Percentiles rank a stretch among this genome's conserved stretches.
These are phyloP conservation scores for Netelia inedita DNA, from an alignment of 2,888 invertebrate genomes.

Conservation along the genomic window DNA sequence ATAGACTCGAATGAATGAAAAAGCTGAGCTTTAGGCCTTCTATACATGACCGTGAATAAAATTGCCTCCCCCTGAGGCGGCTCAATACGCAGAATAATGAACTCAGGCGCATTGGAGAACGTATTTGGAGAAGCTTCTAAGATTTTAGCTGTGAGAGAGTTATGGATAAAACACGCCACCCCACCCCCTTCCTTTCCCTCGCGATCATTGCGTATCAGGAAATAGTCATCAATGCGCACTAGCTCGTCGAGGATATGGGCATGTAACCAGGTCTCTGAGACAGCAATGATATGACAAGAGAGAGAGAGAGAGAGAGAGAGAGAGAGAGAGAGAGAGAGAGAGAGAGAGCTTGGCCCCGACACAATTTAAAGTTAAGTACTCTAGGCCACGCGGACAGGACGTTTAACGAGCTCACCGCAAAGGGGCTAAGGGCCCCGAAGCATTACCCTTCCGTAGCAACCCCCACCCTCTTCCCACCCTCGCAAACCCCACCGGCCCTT, in stretches of 20 bases:
- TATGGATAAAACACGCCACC: slow-evolving; percentile 13
- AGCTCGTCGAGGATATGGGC: not conserved
- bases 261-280: slow-evolving; percentile 33
- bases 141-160: slow-evolving; percentile 7
- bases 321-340: slow-evolving; percentile 10
- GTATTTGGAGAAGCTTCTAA: not conserved
- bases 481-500: slow-evolving; percentile 2
- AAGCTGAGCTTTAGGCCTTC: slow-evolving; percentile 6
- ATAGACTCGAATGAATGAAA: not conserved
- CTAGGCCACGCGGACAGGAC: slow-evolving; percentile 66
- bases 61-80: not conserved
- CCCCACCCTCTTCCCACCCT: not conserved
- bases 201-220: slow-evolving; percentile 31
- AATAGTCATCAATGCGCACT: not conserved
- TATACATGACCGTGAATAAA: not conserved
- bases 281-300: slow-evolving; percentile 1
- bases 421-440: slow-evolving; percentile 66
- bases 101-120: slow-evolving; percentile 26
- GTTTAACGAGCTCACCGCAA: slow-evolving; percentile 68
- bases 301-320: slow-evolving; percentile 3
- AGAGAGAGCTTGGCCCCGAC: slow-evolving; percentile 66
- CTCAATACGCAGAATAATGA: not conserved
- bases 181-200: slow-evolving; percentile 26
- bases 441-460: slow-evolving; percentile 20
- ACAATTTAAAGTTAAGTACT: slow-evolving; percentile 71